Evolutionary conservation across 2,797 vertebrate species (phyloP).

Genomic region (Pseudocheirus occidentalis): DNA sequence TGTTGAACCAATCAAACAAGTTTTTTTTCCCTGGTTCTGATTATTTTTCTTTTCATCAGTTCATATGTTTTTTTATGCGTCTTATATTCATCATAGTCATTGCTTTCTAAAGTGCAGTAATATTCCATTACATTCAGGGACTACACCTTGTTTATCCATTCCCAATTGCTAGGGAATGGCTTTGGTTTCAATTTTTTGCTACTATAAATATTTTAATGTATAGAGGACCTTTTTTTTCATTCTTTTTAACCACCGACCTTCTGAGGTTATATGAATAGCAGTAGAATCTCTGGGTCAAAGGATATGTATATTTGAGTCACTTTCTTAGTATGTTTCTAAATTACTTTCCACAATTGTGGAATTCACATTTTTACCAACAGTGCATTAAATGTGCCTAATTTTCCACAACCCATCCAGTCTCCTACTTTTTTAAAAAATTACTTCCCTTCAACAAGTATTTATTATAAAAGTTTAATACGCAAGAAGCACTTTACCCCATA

Average conservation of each 20-base stretch:
- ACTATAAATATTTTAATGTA: neutral
- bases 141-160: neutral
- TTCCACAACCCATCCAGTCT: neutral
- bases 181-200: neutral
- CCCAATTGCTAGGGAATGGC: neutral
- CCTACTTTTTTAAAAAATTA: neutral
- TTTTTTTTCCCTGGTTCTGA: neutral
- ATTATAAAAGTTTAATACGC: neutral
- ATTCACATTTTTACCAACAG: neutral
- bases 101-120: neutral
- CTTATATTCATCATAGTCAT: neutral
- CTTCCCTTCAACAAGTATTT: neutral
- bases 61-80: neutral
- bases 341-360: neutral
- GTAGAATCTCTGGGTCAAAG: neutral
- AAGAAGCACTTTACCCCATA: neutral
- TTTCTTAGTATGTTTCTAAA: neutral
- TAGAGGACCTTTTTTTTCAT: neutral
- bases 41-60: neutral
- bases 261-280: neutral
- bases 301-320: neutral
- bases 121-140: neutral
- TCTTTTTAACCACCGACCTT: neutral
- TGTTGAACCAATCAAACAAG: neutral
- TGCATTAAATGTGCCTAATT: neutral